These are phyloP conservation scores for Cetonia aurata DNA, from an alignment of 2,888 invertebrate species.

Conservation along the genomic window DNA sequence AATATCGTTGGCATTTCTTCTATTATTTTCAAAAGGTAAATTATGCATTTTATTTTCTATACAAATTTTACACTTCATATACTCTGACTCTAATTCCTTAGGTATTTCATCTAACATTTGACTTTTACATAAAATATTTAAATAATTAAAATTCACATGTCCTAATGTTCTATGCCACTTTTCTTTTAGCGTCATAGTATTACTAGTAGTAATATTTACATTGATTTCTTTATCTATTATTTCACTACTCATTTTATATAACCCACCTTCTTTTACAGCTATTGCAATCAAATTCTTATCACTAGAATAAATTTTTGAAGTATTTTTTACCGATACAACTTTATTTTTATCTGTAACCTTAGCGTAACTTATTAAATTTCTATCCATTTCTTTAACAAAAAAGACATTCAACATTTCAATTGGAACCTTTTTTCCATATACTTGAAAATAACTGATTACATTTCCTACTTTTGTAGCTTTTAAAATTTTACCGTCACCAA, in stretches of 20 bases:
- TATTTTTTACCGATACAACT: conserved; percentile 47
- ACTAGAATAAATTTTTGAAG: conserved; percentile 47
- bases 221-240: conserved; percentile 16
- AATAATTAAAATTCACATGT: conserved; percentile 53
- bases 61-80: conserved; percentile 52
- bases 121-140: conserved; percentile 48
- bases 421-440: not conserved
- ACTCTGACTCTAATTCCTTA: conserved; percentile 47
- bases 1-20: conserved; percentile 49
- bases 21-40: conserved; percentile 52
- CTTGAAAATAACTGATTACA: not conserved
- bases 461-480: conserved; percentile 26
- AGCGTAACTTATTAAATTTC: conserved; percentile 49
- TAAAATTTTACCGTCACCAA: conserved; percentile 40
- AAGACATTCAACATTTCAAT: not conserved
- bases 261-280: conserved; percentile 46
- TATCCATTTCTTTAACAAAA: conserved; percentile 50
- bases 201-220: not conserved
- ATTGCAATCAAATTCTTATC: conserved; percentile 45
- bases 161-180: conserved; percentile 51
- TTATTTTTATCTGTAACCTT: conserved; percentile 49
- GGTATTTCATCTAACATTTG: conserved; percentile 45
- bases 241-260: conserved; percentile 46
- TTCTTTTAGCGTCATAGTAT: conserved; percentile 49
- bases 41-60: conserved; percentile 55